Base-by-base conservation (phyloP, 2,797 vertebrate genomes). In the Propithecus perrieri region DNA sequence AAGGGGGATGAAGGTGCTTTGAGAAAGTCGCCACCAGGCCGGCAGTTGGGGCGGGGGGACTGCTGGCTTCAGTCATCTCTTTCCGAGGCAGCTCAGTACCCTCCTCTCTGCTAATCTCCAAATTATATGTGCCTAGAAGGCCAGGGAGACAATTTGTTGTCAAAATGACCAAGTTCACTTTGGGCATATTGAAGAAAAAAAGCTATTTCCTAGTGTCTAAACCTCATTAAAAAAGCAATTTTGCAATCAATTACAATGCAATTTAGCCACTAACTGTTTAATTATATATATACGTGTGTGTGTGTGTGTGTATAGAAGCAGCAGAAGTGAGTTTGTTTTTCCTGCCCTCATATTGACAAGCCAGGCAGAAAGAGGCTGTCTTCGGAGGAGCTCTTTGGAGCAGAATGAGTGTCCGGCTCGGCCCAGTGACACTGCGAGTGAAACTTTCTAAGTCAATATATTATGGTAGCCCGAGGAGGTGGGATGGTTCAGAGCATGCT, bases 161-260 rank as follows among this genome's bases (percentile, higher is more conserved):
- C 98, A 95, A 97, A 98, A 97, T 97, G 97, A 96, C 98, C 96
- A 97, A 95, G 69, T 97, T 97, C 94, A 97, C 96, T 96, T 41
- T 91, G 97, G 96, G 96, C 71, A 78, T 94, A 98, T 92, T 97
- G 98, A 96, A 93, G 17, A 95, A 57, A 20, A 98, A 97, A 95
- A 96, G 78, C 93, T 94, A 98, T 98, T 98, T 98, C 97, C 98
- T 97, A 95, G 96, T 98, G 97, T 97, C 98, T 98, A 98, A 98
- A 98, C 98, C 98, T 98, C 98, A 99, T 99, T 98, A 96, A 98
- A 98, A 98, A 98, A 98, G 97, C 98, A 98, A 98, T 98, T 98
- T 98, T 97, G 98, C 95, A 97, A 98, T 99, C 98, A 98, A 98
- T 99, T 98, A 98, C 98, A 98, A 98, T 98, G 97, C 96, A 98